Conservation (phyloP, 2,888 invertebrate genomes). For the Unio delphinus region DNA sequence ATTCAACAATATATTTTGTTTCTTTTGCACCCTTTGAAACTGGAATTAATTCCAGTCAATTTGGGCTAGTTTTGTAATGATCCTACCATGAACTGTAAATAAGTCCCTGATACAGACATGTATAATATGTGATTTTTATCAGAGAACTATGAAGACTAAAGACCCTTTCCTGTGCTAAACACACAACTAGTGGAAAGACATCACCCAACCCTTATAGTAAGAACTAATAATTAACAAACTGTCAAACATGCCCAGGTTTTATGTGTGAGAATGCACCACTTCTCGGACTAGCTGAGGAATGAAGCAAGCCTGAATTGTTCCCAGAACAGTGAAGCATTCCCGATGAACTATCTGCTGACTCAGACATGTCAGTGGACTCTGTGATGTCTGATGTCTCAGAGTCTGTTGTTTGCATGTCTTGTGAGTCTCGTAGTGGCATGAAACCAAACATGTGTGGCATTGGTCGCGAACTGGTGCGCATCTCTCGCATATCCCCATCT, state of each 20-base stretch:
- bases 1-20: no score
- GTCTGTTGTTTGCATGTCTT: slow-evolving; percentile 62
- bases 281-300: not conserved
- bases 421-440: slow-evolving; percentile 51
- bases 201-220: no score
- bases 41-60: no score
- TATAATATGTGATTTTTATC: no score
- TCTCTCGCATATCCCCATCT: slow-evolving; percentile 18
- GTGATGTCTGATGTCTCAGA: slow-evolving; percentile 59
- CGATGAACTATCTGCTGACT: slow-evolving; percentile 27
- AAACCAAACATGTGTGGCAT: slow-evolving; percentile 51
- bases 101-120: no score
- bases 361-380: slow-evolving; percentile 57
- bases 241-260: slow-evolving; percentile 31
- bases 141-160: no score
- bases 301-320: slow-evolving; percentile 1
- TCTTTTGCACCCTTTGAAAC: no score
- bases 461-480: slow-evolving; percentile 24
- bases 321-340: slow-evolving; percentile 18
- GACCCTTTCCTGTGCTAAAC: no score
- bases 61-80: no score
- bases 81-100: no score
- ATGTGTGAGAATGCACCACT: slow-evolving; percentile 22
- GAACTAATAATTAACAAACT: no score
- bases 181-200: no score